Base-by-base conservation (phyloP, 2,888 invertebrate genomes). In the Odontomyia ornata region DNA sequence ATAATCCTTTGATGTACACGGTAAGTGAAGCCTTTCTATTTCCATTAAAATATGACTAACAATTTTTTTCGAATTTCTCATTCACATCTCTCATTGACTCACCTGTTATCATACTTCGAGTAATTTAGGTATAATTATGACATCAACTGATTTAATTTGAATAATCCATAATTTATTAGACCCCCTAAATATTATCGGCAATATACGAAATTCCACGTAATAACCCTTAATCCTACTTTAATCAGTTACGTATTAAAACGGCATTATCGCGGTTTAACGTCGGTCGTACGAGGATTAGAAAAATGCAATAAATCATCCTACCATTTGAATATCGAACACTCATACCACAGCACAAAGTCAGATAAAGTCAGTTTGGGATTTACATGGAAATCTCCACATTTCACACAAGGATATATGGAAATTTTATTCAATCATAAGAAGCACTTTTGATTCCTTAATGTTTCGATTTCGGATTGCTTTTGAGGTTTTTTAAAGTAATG, bases 401-500 rank as follows among this genome's bases (percentile, higher is more conserved):
- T 79, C 60, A 73, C 77, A 76, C 77, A 77, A 4, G 18, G 9
- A 60, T 56, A 36, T 79, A 77, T 79, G 79, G 36, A 77, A 76
- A 79, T 79, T 79, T 79, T 79, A 76, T 79, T 77, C 77, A 76
- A 77, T 71, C 56, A 72, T 75, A 73, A 57, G 56, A 43, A 79
- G 76, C 69, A 77, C 76, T 79, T 47, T 69, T 77, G 79, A 79
- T 77, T 79, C 77, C 75, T 79, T 79, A 77, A 79, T 73, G 76
- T 64, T 60, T 76, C 77, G 77, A 77, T 79, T 79, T 79, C 46
- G 30, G 71, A 77, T 36, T 71, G 52, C 77, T 79, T 76, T 57
- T 36, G 25, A 27, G 47, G 64, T 30, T 75, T n/a, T 62, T 47
- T 64, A 43, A 62, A 30, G 47, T n/a, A 46, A 23, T 36, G 30